Conservation (phyloP, 2,113 vertebrate genomes). For the Chrysemys picta region DNA sequence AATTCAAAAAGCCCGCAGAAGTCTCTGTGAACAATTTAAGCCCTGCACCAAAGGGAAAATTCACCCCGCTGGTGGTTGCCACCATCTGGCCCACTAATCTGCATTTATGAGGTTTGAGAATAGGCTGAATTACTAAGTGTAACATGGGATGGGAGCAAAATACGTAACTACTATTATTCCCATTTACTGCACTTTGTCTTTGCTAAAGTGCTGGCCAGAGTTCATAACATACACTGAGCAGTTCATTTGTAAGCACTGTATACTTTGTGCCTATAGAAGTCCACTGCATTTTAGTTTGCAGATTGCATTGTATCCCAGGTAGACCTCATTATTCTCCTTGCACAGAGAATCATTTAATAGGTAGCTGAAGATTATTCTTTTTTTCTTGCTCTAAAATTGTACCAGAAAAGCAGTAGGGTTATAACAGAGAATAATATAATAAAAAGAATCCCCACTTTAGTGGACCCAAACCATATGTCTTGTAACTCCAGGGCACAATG, state of each 20-base stretch:
- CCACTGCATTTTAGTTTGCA: not conserved
- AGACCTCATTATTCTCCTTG: not conserved
- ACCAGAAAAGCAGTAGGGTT: not conserved
- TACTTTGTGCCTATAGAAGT: not conserved
- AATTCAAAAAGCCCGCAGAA: not conserved
- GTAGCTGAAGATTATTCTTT: not conserved
- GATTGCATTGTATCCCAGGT: not conserved
- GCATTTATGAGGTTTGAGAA: not conserved
- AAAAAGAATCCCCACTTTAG: constrained; percentile 58
- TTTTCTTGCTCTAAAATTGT: not conserved
- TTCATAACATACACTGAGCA: not conserved
- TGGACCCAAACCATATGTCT: constrained; percentile 73
- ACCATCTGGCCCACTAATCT: not conserved
- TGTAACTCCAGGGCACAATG: constrained; percentile 67
- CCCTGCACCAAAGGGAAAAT: not conserved
- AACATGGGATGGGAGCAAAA: not conserved
- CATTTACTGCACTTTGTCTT: not conserved
- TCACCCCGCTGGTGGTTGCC: not conserved
- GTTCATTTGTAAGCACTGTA: not conserved
- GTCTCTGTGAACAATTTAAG: not conserved
- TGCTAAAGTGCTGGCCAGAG: rapidly evolving
- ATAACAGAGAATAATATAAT: constrained; percentile 51
- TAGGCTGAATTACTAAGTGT: not conserved
- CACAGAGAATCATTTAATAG: not conserved
- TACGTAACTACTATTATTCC: not conserved